Evolutionary conservation across 1,140 invertebrate genomes (phyloP).

Genomic region (Araneus ventricosus): DNA sequence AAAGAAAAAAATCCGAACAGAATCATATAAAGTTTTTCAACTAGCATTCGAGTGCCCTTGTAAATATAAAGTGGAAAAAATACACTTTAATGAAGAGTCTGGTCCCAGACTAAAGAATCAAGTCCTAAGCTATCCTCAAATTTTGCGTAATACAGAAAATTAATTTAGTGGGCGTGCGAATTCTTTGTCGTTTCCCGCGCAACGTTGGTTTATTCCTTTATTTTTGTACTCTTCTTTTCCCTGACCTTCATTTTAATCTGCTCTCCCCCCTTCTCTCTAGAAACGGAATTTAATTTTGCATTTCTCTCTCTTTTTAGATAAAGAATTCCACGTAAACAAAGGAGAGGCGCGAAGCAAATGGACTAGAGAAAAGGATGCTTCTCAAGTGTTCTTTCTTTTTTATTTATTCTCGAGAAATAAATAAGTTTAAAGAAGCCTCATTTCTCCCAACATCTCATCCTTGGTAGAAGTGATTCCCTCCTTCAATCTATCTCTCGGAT

Average conservation of each 20-base stretch:
- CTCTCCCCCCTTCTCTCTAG: not conserved
- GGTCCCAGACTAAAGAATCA: not conserved
- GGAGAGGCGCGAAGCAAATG: not conserved
- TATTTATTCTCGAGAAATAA: not conserved
- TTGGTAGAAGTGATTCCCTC: not conserved
- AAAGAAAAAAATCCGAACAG: not conserved
- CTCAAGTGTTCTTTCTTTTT: not conserved
- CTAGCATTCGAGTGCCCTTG: conserved; percentile 39
- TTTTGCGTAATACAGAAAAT: conserved; percentile 41
- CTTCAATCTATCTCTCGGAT: not conserved
- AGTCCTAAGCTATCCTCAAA: conserved; percentile 13
- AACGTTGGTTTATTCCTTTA: conserved; percentile 47
- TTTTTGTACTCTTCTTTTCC: conserved; percentile 7
- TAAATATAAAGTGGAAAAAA: conserved; percentile 61
- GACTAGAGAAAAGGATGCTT: not conserved
- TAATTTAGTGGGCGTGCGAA: conserved; percentile 60
- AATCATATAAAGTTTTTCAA: conserved; percentile 29
- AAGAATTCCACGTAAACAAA: conserved; percentile 4
- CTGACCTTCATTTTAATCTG: conserved; percentile 51
- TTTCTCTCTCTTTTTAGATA: not conserved
- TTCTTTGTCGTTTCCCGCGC: conserved; percentile 41
- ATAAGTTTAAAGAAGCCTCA: not conserved
- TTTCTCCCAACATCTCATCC: not conserved
- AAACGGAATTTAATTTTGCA: conserved; percentile 37
- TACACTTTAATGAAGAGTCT: conserved; percentile 57